Evolutionary conservation across 2,113 vertebrate genomes (phyloP).

Genomic region (Alosa alosa): DNA sequence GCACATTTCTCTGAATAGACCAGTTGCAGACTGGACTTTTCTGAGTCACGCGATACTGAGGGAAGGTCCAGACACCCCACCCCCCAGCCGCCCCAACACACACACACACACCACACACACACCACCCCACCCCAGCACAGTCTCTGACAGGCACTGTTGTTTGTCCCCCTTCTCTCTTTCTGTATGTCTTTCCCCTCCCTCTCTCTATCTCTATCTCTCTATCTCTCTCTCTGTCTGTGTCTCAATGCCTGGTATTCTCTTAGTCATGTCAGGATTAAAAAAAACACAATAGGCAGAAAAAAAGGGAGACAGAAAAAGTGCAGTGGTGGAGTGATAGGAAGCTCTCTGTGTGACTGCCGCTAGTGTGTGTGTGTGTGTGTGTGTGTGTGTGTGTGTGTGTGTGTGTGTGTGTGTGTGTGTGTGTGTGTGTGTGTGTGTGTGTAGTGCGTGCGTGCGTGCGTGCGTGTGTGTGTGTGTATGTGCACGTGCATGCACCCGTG

Average conservation of each 20-base stretch:
- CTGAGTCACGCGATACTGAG: background rate
- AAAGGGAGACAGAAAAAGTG: background rate
- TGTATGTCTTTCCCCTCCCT: background rate
- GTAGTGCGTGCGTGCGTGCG: background rate
- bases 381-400: background rate
- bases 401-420: background rate
- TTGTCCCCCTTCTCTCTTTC: background rate
- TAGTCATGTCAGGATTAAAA: background rate
- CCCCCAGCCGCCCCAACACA: background rate
- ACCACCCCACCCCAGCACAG: background rate
- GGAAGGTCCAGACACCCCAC: no score
- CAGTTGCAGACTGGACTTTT: background rate
- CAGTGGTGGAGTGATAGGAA: background rate
- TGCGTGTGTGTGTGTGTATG: background rate
- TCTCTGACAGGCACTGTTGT: background rate
- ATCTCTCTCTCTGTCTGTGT: background rate
- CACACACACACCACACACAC: background rate
- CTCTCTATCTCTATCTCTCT: background rate
- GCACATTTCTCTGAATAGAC: background rate
- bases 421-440: background rate
- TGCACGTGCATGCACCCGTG: background rate
- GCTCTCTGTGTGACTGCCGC: background rate
- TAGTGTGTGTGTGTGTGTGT: background rate
- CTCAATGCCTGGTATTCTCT: conserved; percentile 6
- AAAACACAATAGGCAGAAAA: background rate